Evolutionary conservation across 2,888 invertebrate genomes (phyloP), one percentile per base, ranked within the genome.

Genomic region (Pachymerium ferrugineum): DNA sequence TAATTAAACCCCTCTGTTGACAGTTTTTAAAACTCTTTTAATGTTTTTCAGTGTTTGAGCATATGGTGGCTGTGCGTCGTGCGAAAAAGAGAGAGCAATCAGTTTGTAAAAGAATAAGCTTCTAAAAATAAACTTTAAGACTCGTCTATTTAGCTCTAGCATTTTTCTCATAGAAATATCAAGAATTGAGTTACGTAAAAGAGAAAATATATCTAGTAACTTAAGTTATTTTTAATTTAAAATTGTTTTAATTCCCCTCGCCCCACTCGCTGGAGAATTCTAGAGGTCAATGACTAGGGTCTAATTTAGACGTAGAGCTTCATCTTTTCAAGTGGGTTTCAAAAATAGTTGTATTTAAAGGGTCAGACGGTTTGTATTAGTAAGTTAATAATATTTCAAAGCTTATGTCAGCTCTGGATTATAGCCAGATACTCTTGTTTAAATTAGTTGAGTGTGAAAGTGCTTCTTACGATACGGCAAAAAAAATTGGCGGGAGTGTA

Each of bases 91-190:
- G n/a, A n/a, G 62, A 62, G 62, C 62, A 62, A 62, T 62, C 62
- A 62, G 25, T 62, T 62, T 62, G 62, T 25, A n/a, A 62, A n/a
- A 62, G 62, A 62, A 62, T 62, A 62, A 62, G 25, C 62, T 28
- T 62, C 62, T 62, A 62, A 62, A 62, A 62, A 62, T 62, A 62
- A 62, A 62, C 62, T n/a, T n/a, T 28, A 62, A 62, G 62, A 62
- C 62, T 25, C 62, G 62, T 62, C 62, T 62, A 62, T 62, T 62
- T 62, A 62, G 62, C 28, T 10, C 62, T 62, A 28, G 62, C 25
- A 62, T 62, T 62, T n/a, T 62, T 62, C 62, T 62, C 62, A 62
- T 12, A 25, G 62, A 62, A 62, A 62, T 62, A 62, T 62, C 25
- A 62, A 62, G 62, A 25, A 62, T 62, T 12, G 62, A 25, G 62